Base-by-base conservation (phyloP, 2,113 vertebrate species). In the Cynopterus brachyotis region DNA sequence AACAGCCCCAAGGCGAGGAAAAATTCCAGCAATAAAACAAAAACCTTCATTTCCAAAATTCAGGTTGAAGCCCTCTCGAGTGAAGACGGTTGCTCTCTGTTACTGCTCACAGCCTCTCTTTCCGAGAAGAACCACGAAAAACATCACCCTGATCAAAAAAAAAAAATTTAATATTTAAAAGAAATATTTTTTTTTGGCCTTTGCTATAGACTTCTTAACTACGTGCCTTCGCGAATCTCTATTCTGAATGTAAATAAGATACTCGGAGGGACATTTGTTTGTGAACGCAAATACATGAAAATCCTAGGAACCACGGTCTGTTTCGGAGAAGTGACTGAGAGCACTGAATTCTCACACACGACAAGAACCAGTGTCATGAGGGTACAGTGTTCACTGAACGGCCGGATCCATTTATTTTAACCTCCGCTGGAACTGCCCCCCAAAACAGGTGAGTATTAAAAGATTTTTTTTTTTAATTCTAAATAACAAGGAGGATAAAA, bases 381-480 rank as follows among this genome's bases (percentile, higher is more conserved):
- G 20, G 32, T 75, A 2, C 45, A 7, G 0, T 12, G 4, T 32
- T 32, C 16, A 5, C 86, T 2, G 2, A 45, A 42, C n/a, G 0
- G 1, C 64, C 0, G 2, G 35, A 22, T 60, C 45, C 59, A 0
- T 84, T 82, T 89, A 35, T 69, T 69, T 64, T 81, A 76, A 81
- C 69, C 67, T 73, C 53, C 0, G 0, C 73, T 75, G 62, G 64
- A 95, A 59, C 62, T 1, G 35, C 6, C 57, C 64, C 40, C 0
- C 10, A 84, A 83, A 96, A 94, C 97, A 98, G 97, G 97, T 98
- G 97, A 97, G 30, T 67, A 37, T 24, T 6, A 26, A 59, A 78
- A 92, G 76, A 19, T 50, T 45, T 95, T 83, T 57, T 35, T 81
- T 70, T 84, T 94, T 35, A 89, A 90, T 89, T 89, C 94, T 93